phyloP scores from a whole-genome alignment of 2,888 invertebrate genomes.

The Drosophila melanocephala region DNA sequence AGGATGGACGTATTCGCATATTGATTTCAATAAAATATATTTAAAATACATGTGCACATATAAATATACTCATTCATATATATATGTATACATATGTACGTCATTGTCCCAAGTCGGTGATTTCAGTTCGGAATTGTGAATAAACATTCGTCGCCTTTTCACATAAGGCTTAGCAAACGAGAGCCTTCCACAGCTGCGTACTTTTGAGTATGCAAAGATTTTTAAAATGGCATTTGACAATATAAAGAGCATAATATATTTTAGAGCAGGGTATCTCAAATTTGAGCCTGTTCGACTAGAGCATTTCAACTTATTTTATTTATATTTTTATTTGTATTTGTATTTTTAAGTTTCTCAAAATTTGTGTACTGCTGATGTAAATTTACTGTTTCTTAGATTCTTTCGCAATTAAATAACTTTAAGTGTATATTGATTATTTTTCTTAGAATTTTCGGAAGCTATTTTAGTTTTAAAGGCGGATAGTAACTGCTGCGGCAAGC shows the following conservation, averaged over 20 bases:
- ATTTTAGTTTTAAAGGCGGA: neutral
- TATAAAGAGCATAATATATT: neutral
- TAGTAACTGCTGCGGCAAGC: neutral
- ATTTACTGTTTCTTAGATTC: neutral
- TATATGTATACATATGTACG: no score
- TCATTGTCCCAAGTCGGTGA: no score
- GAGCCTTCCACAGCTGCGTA: no score
- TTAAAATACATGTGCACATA: no score
- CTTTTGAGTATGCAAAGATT: neutral
- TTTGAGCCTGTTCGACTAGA: no score
- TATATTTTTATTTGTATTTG: neutral
- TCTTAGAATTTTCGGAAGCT: rapidly evolving
- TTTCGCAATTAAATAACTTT: neutral
- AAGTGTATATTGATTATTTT: neutral
- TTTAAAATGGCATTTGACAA: neutral
- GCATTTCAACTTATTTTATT: no score
- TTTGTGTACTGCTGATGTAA: neutral
- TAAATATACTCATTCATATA: no score
- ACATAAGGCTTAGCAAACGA: no score
- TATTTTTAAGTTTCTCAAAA: neutral
- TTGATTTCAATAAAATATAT: no score
- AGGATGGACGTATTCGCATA: no score
- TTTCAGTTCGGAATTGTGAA: no score
- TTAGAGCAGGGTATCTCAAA: neutral
- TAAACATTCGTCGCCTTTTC: no score